Evolutionary conservation across 53 echinoderm and acorn worm genomes (phyloP).

Genomic region (Holothuria leucospilota): DNA sequence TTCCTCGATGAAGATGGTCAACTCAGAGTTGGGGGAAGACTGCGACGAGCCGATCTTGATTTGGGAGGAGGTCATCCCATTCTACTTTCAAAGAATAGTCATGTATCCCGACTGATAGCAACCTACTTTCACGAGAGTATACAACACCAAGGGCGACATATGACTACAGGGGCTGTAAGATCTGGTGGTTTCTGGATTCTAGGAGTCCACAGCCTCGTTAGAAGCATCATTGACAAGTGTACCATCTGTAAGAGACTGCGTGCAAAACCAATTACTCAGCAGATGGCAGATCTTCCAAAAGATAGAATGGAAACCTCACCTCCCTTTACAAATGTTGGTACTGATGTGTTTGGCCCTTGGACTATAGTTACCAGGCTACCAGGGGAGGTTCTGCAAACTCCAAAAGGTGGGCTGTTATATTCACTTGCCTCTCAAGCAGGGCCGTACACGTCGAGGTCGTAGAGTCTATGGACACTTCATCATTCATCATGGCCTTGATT

Average conservation of each 20-base stretch:
- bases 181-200: slow-evolving; percentile 49
- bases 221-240: slow-evolving; percentile 43
- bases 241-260: slow-evolving; percentile 10
- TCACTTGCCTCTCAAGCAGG: too few species aligned
- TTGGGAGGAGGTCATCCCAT: slow-evolving; percentile 51
- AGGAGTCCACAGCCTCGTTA: slow-evolving; percentile 51
- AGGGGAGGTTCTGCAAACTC: too few species aligned
- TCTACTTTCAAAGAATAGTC: slow-evolving; percentile 52
- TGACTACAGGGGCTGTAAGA: too few species aligned
- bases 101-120: too few species aligned
- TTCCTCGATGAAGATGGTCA: slow-evolving; percentile 54
- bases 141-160: too few species aligned
- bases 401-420: too few species aligned
- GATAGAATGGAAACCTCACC: slow-evolving; percentile 43
- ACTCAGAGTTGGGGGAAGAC: slow-evolving; percentile 59
- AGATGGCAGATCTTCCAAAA: too few species aligned
- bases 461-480: too few species aligned
- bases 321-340: slow-evolving; percentile 62
- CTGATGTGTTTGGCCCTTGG: too few species aligned
- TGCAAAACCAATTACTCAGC: too few species aligned
- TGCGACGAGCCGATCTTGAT: slow-evolving; percentile 49
- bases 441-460: too few species aligned
- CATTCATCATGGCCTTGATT: slow-evolving; percentile 44
- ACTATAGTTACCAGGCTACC: slow-evolving; percentile 42
- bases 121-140: too few species aligned